Conservation (phyloP, 2,113 vertebrate genomes). For the Ictalurus furcatus region DNA sequence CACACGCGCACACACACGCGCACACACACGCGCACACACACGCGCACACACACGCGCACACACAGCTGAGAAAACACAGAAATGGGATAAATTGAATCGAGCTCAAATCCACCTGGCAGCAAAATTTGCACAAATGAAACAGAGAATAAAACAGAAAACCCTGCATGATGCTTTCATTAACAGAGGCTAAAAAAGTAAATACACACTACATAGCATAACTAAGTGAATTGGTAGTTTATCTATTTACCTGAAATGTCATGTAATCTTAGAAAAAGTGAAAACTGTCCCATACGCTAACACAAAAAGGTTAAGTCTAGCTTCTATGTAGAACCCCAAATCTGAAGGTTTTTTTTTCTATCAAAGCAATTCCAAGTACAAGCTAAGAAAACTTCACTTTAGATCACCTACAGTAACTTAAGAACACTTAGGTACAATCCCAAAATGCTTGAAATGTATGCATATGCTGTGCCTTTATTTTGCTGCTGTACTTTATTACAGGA, state of each 20-base stretch:
- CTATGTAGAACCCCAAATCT: not conserved
- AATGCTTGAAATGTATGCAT: not conserved
- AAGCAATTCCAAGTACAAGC: not conserved
- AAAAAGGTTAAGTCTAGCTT: not conserved
- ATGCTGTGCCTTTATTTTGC: no score
- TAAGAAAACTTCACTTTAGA: not conserved
- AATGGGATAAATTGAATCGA: constrained; percentile 13
- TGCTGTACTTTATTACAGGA: not conserved
- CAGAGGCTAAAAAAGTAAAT: not conserved
- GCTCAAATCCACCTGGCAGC: constrained; percentile 10
- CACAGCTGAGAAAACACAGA: constrained; percentile 5
- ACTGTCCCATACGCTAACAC: not conserved
- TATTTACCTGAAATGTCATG: not conserved
- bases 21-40: constrained; percentile 17
- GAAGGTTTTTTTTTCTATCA: not conserved
- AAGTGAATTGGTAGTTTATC: not conserved
- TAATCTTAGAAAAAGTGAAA: not conserved
- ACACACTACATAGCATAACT: not conserved
- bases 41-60: constrained; percentile 15
- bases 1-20: no score
- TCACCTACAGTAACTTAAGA: not conserved
- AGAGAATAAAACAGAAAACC: not conserved
- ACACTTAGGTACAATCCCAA: not conserved
- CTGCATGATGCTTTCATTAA: not conserved
- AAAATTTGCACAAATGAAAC: not conserved